Base-by-base conservation (phyloP, 2,888 invertebrate species). In the Neocrepidodera transversa region DNA sequence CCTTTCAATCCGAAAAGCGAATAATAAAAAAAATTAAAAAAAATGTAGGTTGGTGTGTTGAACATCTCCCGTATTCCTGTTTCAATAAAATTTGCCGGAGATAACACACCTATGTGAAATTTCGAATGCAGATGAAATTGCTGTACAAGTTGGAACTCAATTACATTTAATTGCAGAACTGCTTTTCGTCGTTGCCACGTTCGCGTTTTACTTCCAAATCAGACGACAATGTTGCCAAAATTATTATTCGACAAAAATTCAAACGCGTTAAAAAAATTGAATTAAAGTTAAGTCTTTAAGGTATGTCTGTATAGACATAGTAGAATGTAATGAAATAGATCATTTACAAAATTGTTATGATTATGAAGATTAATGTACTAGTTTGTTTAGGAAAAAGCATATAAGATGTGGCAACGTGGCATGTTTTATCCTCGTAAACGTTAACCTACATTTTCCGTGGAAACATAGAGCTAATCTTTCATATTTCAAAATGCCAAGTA, bases 151-250 rank as follows among this genome's bases (percentile, higher is more conserved):
- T 60, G 52, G 45, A 54, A 60, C 60, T 60, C 60, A 38, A 56
- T 60, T 60, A 60, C 52, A 52, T 56, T 60, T 60, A 56, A 60
- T 56, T 60, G 60, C 28, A n/a, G 40, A 58, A 38, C 51, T 56
- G 35, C 48, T 51, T 35, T 43, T 26, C 51, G 45, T 13, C 50
- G 55, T 49, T 49, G 47, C 55, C 43, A 47, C 45, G 13, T 30
- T 35, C 7, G 51, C 40, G 16, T 35, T 35, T 11, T 45, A 26
- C 28, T 45, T 26, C 26, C 16, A 45, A 20, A 42, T 42, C 42
- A 42, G 42, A 1, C 8, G 13, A 14, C 45, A 26, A 45, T 16
- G 45, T 45, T 45, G 45, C 45, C 45, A 45, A 26, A 45, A 45
- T 13, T 32, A n/a, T 18, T 11, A 5, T 42, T 42, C n/a, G n/a